These are phyloP conservation scores for Orthosia cruda DNA, from an alignment of 2,888 invertebrate species.

Conservation along the genomic window DNA sequence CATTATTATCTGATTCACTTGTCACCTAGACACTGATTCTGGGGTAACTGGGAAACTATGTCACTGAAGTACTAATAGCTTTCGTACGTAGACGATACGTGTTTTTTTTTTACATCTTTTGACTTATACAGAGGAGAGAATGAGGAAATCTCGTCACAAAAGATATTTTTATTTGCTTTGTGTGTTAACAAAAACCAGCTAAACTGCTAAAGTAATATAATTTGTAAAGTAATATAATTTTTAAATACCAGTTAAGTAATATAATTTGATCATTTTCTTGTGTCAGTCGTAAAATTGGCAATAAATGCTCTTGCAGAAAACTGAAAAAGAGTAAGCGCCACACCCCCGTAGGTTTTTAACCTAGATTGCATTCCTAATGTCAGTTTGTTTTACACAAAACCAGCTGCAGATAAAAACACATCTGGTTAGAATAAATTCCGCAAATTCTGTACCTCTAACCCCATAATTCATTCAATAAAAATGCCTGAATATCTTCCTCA, in stretches of 20 bases:
- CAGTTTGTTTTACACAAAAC: not conserved
- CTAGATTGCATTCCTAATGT: not conserved
- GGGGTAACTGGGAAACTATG: conserved; percentile 51
- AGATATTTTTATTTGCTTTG: not conserved
- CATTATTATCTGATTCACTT: conserved; percentile 69
- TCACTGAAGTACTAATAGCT: conserved; percentile 58
- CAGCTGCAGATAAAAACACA: conserved; percentile 3
- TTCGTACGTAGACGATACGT: conserved; percentile 47
- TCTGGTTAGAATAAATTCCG: conserved; percentile 22
- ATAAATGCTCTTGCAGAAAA: not conserved
- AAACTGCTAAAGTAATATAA: not conserved
- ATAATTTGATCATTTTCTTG: not conserved
- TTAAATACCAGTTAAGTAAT: not conserved
- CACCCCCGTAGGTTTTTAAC: not conserved
- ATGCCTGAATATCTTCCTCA: conserved; percentile 12
- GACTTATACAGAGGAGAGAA: not conserved
- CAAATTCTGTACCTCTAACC: conserved; percentile 30
- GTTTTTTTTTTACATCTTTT: conserved; percentile 9
- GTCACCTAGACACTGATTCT: conserved; percentile 58
- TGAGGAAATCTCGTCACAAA: not conserved
- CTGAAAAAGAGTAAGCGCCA: not conserved
- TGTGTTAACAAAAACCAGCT: not conserved
- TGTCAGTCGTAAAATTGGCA: not conserved
- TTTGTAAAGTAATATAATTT: not conserved
- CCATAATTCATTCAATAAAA: conserved; percentile 38